phyloP scores from a whole-genome alignment of 2,797 vertebrate species.

The Pogonophryne albipinna region DNA sequence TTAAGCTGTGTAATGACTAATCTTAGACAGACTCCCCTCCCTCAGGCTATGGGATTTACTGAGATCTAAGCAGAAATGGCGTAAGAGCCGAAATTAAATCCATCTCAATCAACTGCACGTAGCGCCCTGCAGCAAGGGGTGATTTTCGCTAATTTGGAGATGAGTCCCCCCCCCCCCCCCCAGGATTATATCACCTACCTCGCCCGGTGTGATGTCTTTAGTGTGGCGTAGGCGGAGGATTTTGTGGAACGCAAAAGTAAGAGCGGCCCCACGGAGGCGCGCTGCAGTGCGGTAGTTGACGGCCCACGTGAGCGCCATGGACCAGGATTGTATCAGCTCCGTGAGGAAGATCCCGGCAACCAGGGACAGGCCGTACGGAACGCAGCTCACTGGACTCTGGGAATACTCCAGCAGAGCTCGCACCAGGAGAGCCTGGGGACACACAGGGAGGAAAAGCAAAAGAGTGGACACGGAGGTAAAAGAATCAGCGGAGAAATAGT shows the following conservation, averaged over 20 bases:
- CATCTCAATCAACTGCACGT: conserved; percentile 62
- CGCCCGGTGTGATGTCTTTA: conserved; percentile 86
- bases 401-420: conserved; percentile 87
- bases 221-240: conserved; percentile 86
- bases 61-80: conserved; percentile 46
- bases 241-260: conserved; percentile 87
- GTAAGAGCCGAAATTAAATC: conserved; percentile 59
- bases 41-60: conserved; percentile 54
- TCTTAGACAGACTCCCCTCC: conserved; percentile 43
- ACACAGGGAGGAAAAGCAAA: conserved; percentile 7
- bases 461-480: not conserved
- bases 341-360: conserved; percentile 84
- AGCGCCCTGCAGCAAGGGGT: conserved; percentile 32
- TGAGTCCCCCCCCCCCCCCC: conserved; percentile 8
- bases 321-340: conserved; percentile 88
- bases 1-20: conserved; percentile 62
- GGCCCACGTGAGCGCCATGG: conserved; percentile 86
- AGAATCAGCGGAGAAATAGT: not conserved
- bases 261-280: conserved; percentile 86
- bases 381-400: conserved; percentile 72
- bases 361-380: conserved; percentile 83
- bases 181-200: conserved; percentile 75
- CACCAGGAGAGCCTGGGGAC: conserved; percentile 83
- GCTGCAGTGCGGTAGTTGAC: conserved; percentile 89
- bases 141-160: conserved; percentile 53